Evolutionary conservation across 2,888 invertebrate genomes (phyloP), one percentile per base, ranked within the genome.

Genomic region (Harpalus rubripes): DNA sequence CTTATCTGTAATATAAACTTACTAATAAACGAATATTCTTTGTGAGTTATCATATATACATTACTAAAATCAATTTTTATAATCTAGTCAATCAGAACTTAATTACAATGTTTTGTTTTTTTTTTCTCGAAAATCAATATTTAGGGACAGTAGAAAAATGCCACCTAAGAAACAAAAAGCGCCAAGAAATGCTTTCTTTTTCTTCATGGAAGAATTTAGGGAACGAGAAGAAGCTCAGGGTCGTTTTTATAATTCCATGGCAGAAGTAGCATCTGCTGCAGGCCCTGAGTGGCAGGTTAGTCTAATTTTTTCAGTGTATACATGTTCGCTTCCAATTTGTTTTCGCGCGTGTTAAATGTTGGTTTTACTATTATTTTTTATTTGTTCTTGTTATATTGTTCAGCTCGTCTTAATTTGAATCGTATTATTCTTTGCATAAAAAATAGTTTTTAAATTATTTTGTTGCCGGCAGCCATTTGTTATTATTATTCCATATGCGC

Each of bases 141-240:
- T 18, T 63, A 8, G 63, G 26, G 7, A 32, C 32, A 4, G 32
- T 32, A 26, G 65, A 26, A 68, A 68, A 44, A 74, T 74, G 72
- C 44, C 72, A 15, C 18, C 41, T 44, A 74, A 74, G 8, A 44
- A 44, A 32, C 88, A 89, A 84, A 84, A 86, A 7, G 5, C 32
- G 32, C 76, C 86, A 0, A 87, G 76, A 80, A 91, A 90, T 86
- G 89, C 89, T 0, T 92, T 89, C 86, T 90, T 86, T 81, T 90
- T 87, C 84, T 91, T 90, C 79, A 91, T 91, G 90, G 16, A 86
- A 7, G 90, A 91, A 10, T 89, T 88, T 0, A 87, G 88, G 79
- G 56, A 58, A 12, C 15, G 83, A 7, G 83, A 83, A 76, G 89
- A 90, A 84, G 86, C 85, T 12, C 84, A 86, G 1, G 90, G 91